Evolutionary conservation across 1,140 invertebrate species (phyloP), one percentile per base, ranked within the genome.

Genomic region (Aphelenchoides fujianensis): DNA sequence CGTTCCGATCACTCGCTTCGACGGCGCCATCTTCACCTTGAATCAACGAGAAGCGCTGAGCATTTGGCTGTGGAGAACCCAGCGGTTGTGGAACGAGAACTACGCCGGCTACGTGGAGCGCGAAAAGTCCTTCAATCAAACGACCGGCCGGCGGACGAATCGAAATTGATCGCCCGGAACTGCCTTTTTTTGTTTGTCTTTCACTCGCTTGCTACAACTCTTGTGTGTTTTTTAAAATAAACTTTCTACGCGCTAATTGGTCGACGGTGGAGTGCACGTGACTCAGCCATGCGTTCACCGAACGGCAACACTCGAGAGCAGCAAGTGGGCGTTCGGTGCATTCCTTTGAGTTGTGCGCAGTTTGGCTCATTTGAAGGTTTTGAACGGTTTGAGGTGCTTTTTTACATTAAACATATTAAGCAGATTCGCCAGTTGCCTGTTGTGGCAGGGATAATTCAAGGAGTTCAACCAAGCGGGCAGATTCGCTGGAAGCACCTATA

Each of bases 41-140:
- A 69, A 79, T 48, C 75, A 81, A 35, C 77, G 64, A 28, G 80
- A 81, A 54, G 77, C 79, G 23, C 59, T 82, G 5, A 81, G 70
- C 53, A 75, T 80, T 69, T 81, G 79, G 79, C 28, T 81, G 34
- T 81, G 79, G 79, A 72, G 76, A 32, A 75, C 83, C 32, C n/a
- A n/a, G n/a, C 69, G 72, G 54, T 57, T 79, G 37, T 80, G 79
- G 79, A 79, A 78, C 19, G 79, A 80, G 57, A 77, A 80, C 67
- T 80, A 74, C 68, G 80, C 68, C 5, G 32, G 48, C 19, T 80
- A 74, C 53, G 68, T 80, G 12, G 77, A 80, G 34, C 68, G 73
- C 27, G 78, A 79, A 36, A 79, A 78, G 41, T 28, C 68, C 27
- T 76, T 70, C 16, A 69, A 66, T 35, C n/a, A n/a, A n/a, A 19